A percentile compares a stretch with the other conserved stretches of the same genome.
phyloP scores from a whole-genome alignment of 1,140 invertebrate genomes.

The Papilio machaon region DNA sequence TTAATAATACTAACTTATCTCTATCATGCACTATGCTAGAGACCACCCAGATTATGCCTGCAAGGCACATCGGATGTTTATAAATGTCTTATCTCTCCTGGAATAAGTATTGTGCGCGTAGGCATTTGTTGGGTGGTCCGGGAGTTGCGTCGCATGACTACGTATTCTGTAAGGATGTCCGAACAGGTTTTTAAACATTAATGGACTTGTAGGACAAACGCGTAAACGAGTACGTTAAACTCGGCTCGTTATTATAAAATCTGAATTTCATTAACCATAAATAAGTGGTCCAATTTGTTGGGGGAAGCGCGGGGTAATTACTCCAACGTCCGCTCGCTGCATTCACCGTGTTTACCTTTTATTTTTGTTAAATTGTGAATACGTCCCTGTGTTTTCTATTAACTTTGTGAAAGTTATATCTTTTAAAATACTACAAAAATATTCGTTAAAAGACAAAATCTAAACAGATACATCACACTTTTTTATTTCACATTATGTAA shows the following conservation, averaged over 20 bases:
- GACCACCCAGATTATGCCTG: no score
- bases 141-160: no score
- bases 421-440: neutral
- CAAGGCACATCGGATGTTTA: no score
- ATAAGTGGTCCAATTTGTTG: conserved; percentile 57
- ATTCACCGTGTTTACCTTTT: conserved; percentile 39
- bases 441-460: neutral
- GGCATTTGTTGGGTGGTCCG: no score
- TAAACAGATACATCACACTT: neutral
- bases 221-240: conserved; percentile 53
- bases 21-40: no score
- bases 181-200: conserved; percentile 41
- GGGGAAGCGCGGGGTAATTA: conserved; percentile 49
- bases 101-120: no score
- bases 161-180: conserved; percentile 35
- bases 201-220: conserved; percentile 49
- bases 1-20: no score
- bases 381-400: conserved; percentile 35
- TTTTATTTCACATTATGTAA: neutral
- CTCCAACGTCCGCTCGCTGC: conserved; percentile 41
- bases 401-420: conserved; percentile 7
- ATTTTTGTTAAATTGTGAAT: conserved; percentile 45
- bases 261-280: conserved; percentile 62
- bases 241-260: conserved; percentile 56
- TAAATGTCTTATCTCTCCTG: no score